phyloP scores from a whole-genome alignment of 2,113 vertebrate genomes.

The Nycticebus coucang region DNA sequence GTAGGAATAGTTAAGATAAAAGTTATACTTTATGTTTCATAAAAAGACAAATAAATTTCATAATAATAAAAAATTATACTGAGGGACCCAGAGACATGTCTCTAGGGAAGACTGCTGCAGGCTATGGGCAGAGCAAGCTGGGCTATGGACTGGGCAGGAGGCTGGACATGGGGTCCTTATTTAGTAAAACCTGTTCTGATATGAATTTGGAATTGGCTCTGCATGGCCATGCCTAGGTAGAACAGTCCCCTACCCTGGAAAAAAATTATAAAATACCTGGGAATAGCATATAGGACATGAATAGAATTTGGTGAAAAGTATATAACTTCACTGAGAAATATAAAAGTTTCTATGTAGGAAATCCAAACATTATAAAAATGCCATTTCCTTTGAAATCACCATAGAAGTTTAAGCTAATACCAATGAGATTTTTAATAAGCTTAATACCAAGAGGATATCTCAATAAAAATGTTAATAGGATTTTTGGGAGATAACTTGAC shows the following conservation, averaged over 20 bases:
- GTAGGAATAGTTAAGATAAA: conserved; percentile 6
- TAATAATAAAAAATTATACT: conserved; percentile 64
- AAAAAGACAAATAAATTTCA: conserved; percentile 17
- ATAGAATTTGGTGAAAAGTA: neutral
- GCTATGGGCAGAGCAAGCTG: neutral
- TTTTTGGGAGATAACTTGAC: neutral
- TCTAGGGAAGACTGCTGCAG: neutral
- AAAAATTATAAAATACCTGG: conserved; percentile 20
- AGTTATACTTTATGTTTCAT: conserved; percentile 41
- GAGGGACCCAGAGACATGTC: conserved; percentile 82
- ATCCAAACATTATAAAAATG: neutral
- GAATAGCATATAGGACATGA: conserved; percentile 1
- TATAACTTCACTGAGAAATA: neutral
- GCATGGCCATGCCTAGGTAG: neutral
- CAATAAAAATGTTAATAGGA: neutral
- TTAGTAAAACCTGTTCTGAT: too few species aligned
- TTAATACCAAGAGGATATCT: neutral
- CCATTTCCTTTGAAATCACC: neutral
- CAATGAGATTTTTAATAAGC: neutral
- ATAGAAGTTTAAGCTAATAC: neutral
- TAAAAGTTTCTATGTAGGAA: neutral
- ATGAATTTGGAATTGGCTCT: too few species aligned
- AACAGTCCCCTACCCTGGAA: fast-evolving
- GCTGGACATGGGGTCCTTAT: too few species aligned
- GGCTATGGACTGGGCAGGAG: too few species aligned